phyloP scores from a whole-genome alignment of 2,797 vertebrate genomes.

The Mus spretus region DNA sequence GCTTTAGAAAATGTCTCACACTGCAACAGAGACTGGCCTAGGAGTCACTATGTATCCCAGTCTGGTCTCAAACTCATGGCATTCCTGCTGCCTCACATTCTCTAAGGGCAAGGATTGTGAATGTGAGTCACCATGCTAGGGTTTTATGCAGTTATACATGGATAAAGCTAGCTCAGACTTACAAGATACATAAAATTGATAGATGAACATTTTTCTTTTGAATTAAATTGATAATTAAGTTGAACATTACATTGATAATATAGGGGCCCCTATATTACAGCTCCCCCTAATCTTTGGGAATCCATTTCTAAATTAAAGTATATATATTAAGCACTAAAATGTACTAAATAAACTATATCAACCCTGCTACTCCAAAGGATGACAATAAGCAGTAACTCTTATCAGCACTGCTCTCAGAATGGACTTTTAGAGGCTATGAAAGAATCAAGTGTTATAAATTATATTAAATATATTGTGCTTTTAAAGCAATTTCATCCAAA shows the following conservation, averaged over 20 bases:
- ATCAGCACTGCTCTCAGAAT: not conserved
- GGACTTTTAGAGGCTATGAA: not conserved
- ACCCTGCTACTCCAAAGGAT: not conserved
- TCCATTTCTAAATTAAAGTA: conserved; percentile 47
- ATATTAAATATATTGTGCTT: not conserved
- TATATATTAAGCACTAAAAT: conserved; percentile 1
- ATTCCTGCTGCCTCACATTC: not conserved
- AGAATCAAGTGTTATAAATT: not conserved
- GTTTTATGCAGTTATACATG: not conserved
- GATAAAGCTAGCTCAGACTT: not conserved
- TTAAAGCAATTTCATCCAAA: not conserved
- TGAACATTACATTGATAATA: not conserved
- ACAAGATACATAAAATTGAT: conserved; percentile 13
- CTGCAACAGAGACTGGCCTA: not conserved
- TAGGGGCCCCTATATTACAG: not conserved
- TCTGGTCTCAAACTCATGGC: not conserved
- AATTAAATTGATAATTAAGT: not conserved
- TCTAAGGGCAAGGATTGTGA: not conserved
- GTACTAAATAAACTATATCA: not conserved
- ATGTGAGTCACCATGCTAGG: not conserved
- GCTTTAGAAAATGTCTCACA: not conserved
- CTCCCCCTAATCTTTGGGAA: not conserved
- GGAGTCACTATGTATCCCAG: not conserved
- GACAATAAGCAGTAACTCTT: not conserved
- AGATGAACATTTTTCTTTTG: not conserved